These are phyloP conservation scores for Zophobas atratus DNA, from an alignment of 1,140 invertebrate genomes.

Conservation along the genomic window DNA sequence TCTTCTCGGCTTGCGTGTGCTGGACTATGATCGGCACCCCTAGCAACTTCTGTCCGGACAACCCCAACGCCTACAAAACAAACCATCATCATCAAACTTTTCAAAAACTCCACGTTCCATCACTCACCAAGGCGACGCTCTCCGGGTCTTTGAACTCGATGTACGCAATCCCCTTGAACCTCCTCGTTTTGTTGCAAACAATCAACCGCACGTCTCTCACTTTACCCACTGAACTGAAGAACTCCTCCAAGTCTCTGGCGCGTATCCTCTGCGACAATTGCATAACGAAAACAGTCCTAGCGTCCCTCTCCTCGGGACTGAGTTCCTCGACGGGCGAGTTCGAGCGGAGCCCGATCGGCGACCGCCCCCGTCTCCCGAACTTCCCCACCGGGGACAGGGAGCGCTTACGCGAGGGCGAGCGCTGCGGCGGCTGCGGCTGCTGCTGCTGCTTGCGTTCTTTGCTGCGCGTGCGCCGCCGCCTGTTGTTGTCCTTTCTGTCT, in stretches of 20 bases:
- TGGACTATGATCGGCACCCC: slow-evolving; percentile 99
- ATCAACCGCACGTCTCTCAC: slow-evolving; percentile 98
- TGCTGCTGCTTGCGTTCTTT: slow-evolving; percentile 65
- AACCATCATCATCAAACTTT: not conserved
- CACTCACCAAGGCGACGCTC: slow-evolving; percentile 92
- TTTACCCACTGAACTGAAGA: slow-evolving; percentile 99
- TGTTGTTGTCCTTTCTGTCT: slow-evolving; percentile 52
- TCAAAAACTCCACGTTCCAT: not conserved
- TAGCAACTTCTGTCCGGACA: slow-evolving; percentile 96
- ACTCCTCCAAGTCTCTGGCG: slow-evolving; percentile 97
- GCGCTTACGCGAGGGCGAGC: slow-evolving; percentile 54
- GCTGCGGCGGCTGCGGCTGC: slow-evolving; percentile 60
- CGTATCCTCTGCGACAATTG: slow-evolving; percentile 95
- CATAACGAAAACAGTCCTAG: slow-evolving; percentile 98
- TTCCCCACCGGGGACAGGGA: slow-evolving; percentile 53
- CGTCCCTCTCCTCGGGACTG: slow-evolving; percentile 97
- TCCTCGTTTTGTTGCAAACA: slow-evolving; percentile 98
- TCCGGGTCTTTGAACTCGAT: slow-evolving; percentile 99
- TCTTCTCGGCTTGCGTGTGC: slow-evolving; percentile 98
- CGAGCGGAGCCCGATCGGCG: slow-evolving; percentile 59
- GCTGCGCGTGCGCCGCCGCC: slow-evolving; percentile 59
- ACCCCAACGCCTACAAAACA: slow-evolving; percentile 87
- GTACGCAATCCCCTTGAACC: slow-evolving; percentile 99
- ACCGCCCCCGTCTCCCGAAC: slow-evolving; percentile 31
- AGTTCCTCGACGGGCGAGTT: slow-evolving; percentile 78